These are phyloP conservation scores for Adelges cooleyi DNA, from an alignment of 1,140 invertebrate species.

Conservation along the genomic window DNA sequence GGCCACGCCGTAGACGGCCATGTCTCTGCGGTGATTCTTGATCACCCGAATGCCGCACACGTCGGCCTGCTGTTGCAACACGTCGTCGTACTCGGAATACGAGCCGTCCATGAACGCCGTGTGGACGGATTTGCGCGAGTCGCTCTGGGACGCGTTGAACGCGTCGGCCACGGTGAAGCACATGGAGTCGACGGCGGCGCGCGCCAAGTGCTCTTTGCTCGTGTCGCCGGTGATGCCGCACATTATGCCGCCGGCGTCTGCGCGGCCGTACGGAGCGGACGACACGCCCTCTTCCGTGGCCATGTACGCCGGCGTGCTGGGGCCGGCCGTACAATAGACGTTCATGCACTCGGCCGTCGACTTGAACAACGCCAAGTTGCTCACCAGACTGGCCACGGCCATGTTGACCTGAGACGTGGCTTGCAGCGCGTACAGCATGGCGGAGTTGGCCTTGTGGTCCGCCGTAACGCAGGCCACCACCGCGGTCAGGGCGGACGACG, in stretches of 20 bases:
- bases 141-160: not conserved
- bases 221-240: not conserved
- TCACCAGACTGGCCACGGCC: not conserved
- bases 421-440: not conserved
- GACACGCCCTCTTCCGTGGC: not conserved
- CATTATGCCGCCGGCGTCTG: not conserved
- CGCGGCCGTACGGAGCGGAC: not conserved
- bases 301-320: not conserved
- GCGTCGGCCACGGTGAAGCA: not conserved
- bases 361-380: not conserved
- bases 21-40: not conserved
- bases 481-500: not conserved
- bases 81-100: not conserved
- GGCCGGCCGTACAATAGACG: not conserved
- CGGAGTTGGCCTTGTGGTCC: not conserved
- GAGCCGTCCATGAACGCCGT: not conserved
- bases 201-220: not conserved
- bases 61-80: constrained; percentile 3
- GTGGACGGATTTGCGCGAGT: not conserved
- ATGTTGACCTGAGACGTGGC: not conserved
- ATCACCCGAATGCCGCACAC: not conserved
- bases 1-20: not conserved
- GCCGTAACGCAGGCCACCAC: not conserved
- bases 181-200: not conserved
- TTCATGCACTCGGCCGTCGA: not conserved